Base-by-base conservation (phyloP, 92 coral and sea anemone genomes). In the Umimayanthus chanpuru region DNA sequence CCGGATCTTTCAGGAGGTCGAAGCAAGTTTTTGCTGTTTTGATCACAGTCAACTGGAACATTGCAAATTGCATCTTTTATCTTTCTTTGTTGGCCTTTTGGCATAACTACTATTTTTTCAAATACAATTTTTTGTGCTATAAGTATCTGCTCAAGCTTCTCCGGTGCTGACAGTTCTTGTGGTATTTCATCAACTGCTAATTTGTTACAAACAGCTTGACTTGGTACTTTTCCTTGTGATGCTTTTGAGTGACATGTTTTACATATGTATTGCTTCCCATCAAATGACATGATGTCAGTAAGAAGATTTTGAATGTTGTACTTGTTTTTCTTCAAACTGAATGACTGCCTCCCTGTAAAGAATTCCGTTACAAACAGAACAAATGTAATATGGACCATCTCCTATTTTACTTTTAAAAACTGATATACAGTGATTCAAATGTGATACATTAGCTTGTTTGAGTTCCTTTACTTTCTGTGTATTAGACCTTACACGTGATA, bases 41-140 rank as follows among this genome's bases (percentile, higher is more conserved):
- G 80, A 12, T 92, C n/a, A n/a, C 94, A 90, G 55, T 82, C 77
- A 77, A 92, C 91, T 72, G 93, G 94, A 39, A 90, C 93, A 90
- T 90, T 90, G 58, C 94, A 92, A 20, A 92, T 89, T 47, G 92
- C 92, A 40, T 92, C 92, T 58, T 92, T 92, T 73, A 92, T 76
- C 81, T 92, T 92, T 55, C 88, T 79, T 86, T 92, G 90, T 86
- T 81, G 70, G 38, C 92, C 94, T 44, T 86, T 92, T 47, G 94
- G 92, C 86, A 89, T 83, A 5, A 91, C 78, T 30, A 88, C 81
- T 30, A 86, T 87, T 73, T 90, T 87, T 66, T 90, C 77, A 87
- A 90, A 90, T 71, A 90, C 88, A 26, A 90, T 88, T 38, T 88
- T 80, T 61, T 88, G 84, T 76, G 88, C 91, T 75, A 89, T 75